Evolutionary conservation across 1,140 invertebrate species (phyloP).

Genomic region (Drosophila pseudoobscura): DNA sequence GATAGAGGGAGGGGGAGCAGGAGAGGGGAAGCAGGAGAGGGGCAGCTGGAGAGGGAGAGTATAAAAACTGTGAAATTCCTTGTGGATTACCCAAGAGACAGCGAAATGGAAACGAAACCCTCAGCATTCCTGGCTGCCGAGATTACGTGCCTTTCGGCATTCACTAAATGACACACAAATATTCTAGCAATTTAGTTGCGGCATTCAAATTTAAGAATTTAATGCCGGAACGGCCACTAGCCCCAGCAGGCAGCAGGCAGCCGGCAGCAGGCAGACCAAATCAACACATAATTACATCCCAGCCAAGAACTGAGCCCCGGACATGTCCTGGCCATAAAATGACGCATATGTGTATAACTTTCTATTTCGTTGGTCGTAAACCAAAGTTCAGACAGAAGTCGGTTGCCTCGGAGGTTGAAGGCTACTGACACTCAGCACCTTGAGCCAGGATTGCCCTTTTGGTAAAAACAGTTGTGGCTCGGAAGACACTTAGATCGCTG

Average conservation of each 20-base stretch:
- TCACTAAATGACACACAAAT: slow-evolving; percentile 72
- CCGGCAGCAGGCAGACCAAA: slow-evolving; percentile 21
- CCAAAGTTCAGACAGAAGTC: slow-evolving; percentile 49
- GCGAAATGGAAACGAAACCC: slow-evolving; percentile 5
- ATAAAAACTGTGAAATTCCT: slow-evolving; percentile 81
- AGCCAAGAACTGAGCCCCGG: slow-evolving; percentile 19
- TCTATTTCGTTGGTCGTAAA: slow-evolving; percentile 76
- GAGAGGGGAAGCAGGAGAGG: slow-evolving; percentile 21
- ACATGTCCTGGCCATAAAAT: slow-evolving; percentile 77
- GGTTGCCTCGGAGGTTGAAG: background rate
- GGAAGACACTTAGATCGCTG: background rate
- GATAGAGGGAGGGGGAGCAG: slow-evolving; percentile 16
- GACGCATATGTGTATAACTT: slow-evolving; percentile 75
- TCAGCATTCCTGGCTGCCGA: slow-evolving; percentile 65
- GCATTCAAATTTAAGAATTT: slow-evolving; percentile 73
- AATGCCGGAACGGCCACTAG: slow-evolving; percentile 40
- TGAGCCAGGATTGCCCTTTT: slow-evolving; percentile 11
- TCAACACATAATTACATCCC: slow-evolving; percentile 75
- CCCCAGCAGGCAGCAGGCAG: background rate
- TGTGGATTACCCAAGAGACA: slow-evolving; percentile 72
- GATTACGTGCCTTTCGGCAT: slow-evolving; percentile 70
- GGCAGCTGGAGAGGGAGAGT: slow-evolving; percentile 1
- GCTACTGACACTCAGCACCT: background rate
- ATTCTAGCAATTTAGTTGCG: slow-evolving; percentile 56
- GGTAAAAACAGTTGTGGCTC: background rate